These are phyloP conservation scores for Drosophila crucigera DNA, from an alignment of 2,888 invertebrate genomes.

Conservation along the genomic window DNA sequence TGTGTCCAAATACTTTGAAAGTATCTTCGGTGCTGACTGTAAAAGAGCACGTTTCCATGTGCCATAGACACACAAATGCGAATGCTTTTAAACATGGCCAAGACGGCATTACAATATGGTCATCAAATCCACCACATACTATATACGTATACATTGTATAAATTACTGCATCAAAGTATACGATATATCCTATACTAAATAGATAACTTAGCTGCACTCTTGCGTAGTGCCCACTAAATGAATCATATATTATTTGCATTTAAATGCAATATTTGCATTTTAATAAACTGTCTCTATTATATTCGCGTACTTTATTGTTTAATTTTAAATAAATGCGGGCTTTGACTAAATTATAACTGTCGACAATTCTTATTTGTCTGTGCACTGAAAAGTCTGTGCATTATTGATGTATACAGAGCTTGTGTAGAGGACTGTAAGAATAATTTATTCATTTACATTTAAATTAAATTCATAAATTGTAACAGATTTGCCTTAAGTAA, in stretches of 20 bases:
- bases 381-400: neutral
- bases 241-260: slow-evolving; percentile 6
- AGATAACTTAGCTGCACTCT: neutral
- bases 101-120: slow-evolving; percentile 13
- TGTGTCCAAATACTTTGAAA: slow-evolving; percentile 58
- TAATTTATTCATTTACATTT: too few species aligned
- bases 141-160: neutral
- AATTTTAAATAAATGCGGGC: neutral
- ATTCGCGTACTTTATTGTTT: neutral
- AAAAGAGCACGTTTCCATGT: slow-evolving; percentile 45
- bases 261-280: neutral
- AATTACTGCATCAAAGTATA: neutral
- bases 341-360: neutral
- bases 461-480: too few species aligned
- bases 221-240: neutral
- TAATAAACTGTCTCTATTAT: neutral
- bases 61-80: slow-evolving; percentile 15
- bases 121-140: slow-evolving; percentile 17
- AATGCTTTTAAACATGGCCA: slow-evolving; percentile 25
- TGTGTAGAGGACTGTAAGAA: too few species aligned
- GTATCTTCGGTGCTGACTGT: slow-evolving; percentile 31
- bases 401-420: neutral
- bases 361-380: neutral
- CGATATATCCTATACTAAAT: neutral
- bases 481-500: too few species aligned